Evolutionary conservation across 2,888 invertebrate genomes (phyloP).

Genomic region (Campaea margaritaria): DNA sequence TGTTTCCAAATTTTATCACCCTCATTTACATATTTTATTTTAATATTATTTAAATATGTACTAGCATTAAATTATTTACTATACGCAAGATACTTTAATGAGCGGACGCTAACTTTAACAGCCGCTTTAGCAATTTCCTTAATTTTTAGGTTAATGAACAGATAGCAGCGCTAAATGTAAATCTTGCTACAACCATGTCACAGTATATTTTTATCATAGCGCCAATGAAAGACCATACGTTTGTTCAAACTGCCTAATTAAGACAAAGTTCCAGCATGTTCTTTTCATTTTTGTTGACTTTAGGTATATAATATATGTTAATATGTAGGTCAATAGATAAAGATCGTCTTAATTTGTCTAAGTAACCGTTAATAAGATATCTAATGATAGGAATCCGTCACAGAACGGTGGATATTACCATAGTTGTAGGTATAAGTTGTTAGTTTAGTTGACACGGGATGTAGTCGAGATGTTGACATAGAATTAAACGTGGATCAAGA

Average conservation of each 20-base stretch:
- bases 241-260: background rate
- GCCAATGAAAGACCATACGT: background rate
- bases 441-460: background rate
- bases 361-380: slow-evolving; percentile 43
- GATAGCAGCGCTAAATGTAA: slow-evolving; percentile 18
- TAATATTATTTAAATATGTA: slow-evolving; percentile 32
- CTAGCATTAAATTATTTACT: slow-evolving; percentile 31
- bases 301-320: slow-evolving; percentile 18
- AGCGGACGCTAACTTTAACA: slow-evolving; percentile 37
- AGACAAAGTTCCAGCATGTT: slow-evolving; percentile 6
- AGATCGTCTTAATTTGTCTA: slow-evolving; percentile 49
- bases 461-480: background rate
- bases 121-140: slow-evolving; percentile 37
- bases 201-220: background rate
- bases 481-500: background rate
- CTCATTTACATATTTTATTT: slow-evolving; percentile 16
- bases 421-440: background rate
- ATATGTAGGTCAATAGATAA: slow-evolving; percentile 42
- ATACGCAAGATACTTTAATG: slow-evolving; percentile 28
- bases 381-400: slow-evolving; percentile 33
- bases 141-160: slow-evolving; percentile 35
- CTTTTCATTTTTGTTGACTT: background rate
- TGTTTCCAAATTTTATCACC: slow-evolving; percentile 9
- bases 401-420: slow-evolving; percentile 8
- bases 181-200: background rate